Percentiles rank a stretch among this genome's conserved stretches.
Conservation (phyloP, 2,113 vertebrate species). For the Myotis lucifugus region DNA sequence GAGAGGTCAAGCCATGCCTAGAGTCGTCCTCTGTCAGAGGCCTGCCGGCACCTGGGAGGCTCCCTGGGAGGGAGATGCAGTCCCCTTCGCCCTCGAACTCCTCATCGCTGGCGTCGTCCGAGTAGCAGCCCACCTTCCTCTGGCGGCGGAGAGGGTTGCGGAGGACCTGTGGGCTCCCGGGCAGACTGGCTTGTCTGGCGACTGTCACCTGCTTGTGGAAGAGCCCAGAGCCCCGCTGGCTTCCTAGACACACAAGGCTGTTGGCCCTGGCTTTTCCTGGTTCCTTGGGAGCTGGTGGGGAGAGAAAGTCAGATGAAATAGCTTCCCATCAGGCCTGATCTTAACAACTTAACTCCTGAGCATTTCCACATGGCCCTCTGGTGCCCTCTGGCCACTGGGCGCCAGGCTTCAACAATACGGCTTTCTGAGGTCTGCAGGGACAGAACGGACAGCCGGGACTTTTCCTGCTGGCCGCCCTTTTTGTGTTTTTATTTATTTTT, state of each 20-base stretch:
- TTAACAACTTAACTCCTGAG: not conserved
- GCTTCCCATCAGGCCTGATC: not conserved
- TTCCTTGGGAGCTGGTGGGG: conserved; percentile 81
- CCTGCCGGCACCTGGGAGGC: conserved; percentile 68
- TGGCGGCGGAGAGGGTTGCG: conserved; percentile 93
- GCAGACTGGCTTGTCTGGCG: conserved; percentile 83
- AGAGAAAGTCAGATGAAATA: not conserved
- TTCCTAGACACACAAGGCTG: conserved; percentile 68
- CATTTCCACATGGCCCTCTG: not conserved
- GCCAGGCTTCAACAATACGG: accelerated
- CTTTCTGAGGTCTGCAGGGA: not conserved
- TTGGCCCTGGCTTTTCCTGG: conserved; percentile 79
- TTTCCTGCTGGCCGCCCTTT: not conserved
- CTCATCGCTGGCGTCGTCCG: conserved; percentile 85
- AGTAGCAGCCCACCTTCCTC: conserved; percentile 87
- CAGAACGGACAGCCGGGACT: not conserved
- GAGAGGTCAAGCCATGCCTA: conserved; percentile 70
- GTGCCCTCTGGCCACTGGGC: not conserved
- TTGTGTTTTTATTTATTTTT: not conserved
- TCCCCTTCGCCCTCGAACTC: conserved; percentile 76
- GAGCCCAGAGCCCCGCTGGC: conserved; percentile 71
- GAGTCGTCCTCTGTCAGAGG: conserved; percentile 72
- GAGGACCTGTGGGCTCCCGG: conserved; percentile 85
- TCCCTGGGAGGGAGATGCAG: conserved; percentile 74
- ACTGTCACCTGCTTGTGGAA: conserved; percentile 81